Conservation (phyloP, 1,140 invertebrate species). For the Diuraphis noxia region DNA sequence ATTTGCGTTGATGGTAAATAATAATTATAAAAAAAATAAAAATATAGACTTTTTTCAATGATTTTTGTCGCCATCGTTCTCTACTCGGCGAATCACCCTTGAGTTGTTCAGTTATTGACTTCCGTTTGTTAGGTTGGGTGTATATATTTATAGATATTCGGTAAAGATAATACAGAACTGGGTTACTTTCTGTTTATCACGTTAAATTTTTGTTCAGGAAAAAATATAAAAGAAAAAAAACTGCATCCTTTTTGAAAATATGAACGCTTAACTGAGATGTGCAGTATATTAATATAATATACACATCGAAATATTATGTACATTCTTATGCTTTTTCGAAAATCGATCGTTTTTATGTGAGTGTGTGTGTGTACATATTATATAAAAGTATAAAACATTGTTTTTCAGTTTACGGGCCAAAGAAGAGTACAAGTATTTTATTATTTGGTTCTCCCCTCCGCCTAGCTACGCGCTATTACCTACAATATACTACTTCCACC, state of each 20-base stretch:
- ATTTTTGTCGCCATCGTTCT: not conserved
- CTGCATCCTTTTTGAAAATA: not conserved
- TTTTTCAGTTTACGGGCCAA: not conserved
- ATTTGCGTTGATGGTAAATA: not conserved
- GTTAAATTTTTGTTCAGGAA: not conserved
- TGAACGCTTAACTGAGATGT: not conserved
- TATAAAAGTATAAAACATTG: not conserved
- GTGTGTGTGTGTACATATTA: not conserved
- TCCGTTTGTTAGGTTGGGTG: not conserved
- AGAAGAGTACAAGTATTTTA: conserved; percentile 3
- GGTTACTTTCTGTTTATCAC: not conserved
- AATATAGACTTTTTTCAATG: not conserved
- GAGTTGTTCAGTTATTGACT: not conserved
- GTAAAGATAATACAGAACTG: not conserved
- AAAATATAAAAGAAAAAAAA: not conserved
- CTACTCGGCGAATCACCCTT: not conserved
- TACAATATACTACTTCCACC: not conserved
- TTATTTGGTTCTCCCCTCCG: not conserved
- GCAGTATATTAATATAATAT: not conserved
- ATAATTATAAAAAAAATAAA: not conserved
- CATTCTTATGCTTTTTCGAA: not conserved
- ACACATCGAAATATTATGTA: not conserved
- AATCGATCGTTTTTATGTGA: not conserved
- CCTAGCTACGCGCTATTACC: not conserved
- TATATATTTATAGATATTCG: not conserved